A percentile compares a stretch with the other conserved stretches of the same genome.
Conservation (phyloP, 2,888 invertebrate genomes). For the Melanchra persicariae region DNA sequence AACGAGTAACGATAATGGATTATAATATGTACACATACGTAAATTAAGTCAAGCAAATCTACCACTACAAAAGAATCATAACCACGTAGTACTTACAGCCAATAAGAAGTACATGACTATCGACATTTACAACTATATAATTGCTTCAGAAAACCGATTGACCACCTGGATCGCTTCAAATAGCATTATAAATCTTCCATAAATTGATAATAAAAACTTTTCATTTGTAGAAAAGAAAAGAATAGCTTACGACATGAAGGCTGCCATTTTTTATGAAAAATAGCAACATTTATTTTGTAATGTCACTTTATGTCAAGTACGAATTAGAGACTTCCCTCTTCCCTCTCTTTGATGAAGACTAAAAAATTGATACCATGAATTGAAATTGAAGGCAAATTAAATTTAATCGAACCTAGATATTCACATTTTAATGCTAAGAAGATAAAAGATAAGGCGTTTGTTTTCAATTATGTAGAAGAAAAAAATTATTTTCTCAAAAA, state of each 20-base stretch:
- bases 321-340: too few relatives aligned
- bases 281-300: constrained; percentile 81
- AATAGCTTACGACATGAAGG: constrained; percentile 90
- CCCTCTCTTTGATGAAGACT: too few relatives aligned
- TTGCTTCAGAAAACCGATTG: constrained; percentile 72
- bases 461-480: not conserved
- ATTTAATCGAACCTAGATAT: not conserved
- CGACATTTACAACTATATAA: constrained; percentile 76
- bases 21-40: constrained; percentile 17
- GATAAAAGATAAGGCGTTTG: not conserved
- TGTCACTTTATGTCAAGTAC: constrained; percentile 66
- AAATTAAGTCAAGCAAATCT: constrained; percentile 67
- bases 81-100: constrained; percentile 89
- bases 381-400: not conserved
- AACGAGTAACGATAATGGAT: not conserved
- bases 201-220: constrained; percentile 84
- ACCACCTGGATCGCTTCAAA: constrained; percentile 77
- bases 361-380: not conserved
- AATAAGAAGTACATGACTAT: constrained; percentile 82
- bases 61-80: constrained; percentile 79
- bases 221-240: constrained; percentile 83
- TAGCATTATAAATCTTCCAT: constrained; percentile 82
- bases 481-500: not conserved
- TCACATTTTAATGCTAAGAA: too few relatives aligned
- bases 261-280: constrained; percentile 88